Base-by-base conservation (phyloP, 2,888 invertebrate genomes). In the Dicranocentrus wangi region DNA sequence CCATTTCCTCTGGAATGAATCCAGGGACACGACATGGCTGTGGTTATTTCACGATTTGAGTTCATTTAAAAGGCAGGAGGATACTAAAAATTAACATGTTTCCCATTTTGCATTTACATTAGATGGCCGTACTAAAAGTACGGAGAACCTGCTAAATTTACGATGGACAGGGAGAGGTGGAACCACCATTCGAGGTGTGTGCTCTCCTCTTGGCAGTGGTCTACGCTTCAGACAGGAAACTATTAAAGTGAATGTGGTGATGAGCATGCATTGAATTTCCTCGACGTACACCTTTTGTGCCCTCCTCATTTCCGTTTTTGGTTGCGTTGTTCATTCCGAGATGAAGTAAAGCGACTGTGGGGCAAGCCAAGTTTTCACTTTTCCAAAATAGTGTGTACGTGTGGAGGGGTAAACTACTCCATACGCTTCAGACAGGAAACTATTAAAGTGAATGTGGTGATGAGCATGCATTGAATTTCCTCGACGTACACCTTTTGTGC, bases 151-250 rank as follows among this genome's bases (percentile, higher is more conserved):
- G 8, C 23, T 25, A 53, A 69, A 77, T 77, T 77, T 77, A 77
- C 53, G 69, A 70, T 61, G 77, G 77, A 63, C 53, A 69, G n/a
- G n/a, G n/a, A n/a, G 60, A 63, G 77, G 68, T 60, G 76, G n/a
- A n/a, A n/a, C n/a, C n/a, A n/a, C n/a, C n/a, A n/a, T n/a, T n/a
- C n/a, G n/a, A n/a, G n/a, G n/a, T n/a, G n/a, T n/a, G n/a, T n/a
- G n/a, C n/a, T n/a, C n/a, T n/a, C n/a, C n/a, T n/a, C n/a, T n/a
- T n/a, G n/a, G n/a, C n/a, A n/a, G n/a, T n/a, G n/a, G n/a, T n/a
- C n/a, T n/a, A n/a, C n/a, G n/a, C n/a, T n/a, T n/a, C 32, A 43
- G 3, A 25, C 51, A 61, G 70, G 65, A 55, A 78, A 53, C 61
- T 23, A 63, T 53, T 61, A 70, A 70, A 78, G 15, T 39, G 55